A percentile compares a stretch with the other conserved stretches of the same genome.
Evolutionary conservation across 2,888 invertebrate genomes (phyloP).

Genomic region (Diloba caeruleocephala): DNA sequence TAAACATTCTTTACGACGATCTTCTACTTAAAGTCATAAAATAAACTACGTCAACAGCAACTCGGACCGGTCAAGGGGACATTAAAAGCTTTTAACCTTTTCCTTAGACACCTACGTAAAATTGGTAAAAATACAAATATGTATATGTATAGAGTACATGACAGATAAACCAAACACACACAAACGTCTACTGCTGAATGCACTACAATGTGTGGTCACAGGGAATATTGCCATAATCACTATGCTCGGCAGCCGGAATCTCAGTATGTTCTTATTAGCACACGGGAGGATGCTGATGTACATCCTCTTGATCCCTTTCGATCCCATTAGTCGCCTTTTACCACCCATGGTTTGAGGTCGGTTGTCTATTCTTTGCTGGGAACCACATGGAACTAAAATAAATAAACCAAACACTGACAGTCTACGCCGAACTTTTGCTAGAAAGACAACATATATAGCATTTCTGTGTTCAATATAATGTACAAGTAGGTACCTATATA

Average conservation of each 20-base stretch:
- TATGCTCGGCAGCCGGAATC: no score
- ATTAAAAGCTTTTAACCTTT: constrained; percentile 69
- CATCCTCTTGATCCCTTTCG: no score
- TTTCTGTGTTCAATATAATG: no score
- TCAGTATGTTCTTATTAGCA: no score
- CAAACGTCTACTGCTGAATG: no score
- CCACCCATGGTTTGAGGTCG: no score
- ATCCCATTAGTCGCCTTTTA: no score
- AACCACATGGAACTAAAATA: no score
- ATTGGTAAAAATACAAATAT: constrained; percentile 41
- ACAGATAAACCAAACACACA: constrained; percentile 10
- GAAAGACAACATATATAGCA: constrained; percentile 11
- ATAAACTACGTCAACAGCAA: constrained; percentile 67
- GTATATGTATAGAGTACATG: constrained; percentile 10
- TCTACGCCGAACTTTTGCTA: constrained; percentile 18
- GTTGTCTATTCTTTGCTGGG: no score
- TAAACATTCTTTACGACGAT: constrained; percentile 58
- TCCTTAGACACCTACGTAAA: constrained; percentile 38
- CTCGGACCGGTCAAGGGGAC: constrained; percentile 50
- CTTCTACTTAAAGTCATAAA: constrained; percentile 61
- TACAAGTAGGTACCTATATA: constrained; percentile 17
- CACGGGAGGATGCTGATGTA: no score
- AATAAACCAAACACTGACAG: constrained; percentile 18
- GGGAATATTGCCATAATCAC: no score
- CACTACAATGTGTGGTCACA: no score